Base-by-base conservation (phyloP, 2,888 invertebrate genomes). In the Tryphoninae sp. region DNA sequence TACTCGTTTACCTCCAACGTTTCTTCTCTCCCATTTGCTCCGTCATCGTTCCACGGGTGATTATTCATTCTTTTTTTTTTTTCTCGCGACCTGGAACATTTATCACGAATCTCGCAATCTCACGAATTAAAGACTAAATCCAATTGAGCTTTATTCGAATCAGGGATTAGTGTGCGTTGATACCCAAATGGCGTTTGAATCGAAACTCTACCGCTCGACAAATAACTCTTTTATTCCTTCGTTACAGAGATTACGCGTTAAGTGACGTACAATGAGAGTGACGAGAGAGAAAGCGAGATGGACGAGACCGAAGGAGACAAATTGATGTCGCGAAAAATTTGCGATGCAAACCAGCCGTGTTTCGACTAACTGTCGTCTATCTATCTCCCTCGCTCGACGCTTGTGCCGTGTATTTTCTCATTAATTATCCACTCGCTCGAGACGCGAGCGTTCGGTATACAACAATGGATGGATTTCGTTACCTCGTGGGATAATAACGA, bases 361-460 rank as follows among this genome's bases (percentile, higher is more conserved):
- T 77, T 45, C 19, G 53, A n/a, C 69, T 77, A 69, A 71, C 62
- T 71, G 69, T 82, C 53, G 71, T 42, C 69, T 33, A 61, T 40
- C 68, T 51, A 73, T 73, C 55, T 49, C 65, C 45, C 51, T 80
- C 61, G 59, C 49, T 11, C 22, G 33, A 33, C 26, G 23, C 40
- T 42, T 77, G 62, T 62, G 55, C 55, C 55, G 53, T 33, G 33
- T 42, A 59, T 62, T 59, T 59, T 71, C 80, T 87, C 86, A 87
- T 89, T 89, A 89, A 89, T 89, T 88, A 89, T 89, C 86, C 86
- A 87, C 87, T 87, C 84, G 84, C 83, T 82, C 82, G 78, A 71
- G 71, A 33, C 83, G 80, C 81, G 62, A 78, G 55, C 77, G 69
- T 77, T 81, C 82, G 83, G 82, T 85, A 85, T 84, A 85, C 86